Base-by-base conservation (phyloP, 2,888 invertebrate genomes). In the Drosophila maculinotata region DNA sequence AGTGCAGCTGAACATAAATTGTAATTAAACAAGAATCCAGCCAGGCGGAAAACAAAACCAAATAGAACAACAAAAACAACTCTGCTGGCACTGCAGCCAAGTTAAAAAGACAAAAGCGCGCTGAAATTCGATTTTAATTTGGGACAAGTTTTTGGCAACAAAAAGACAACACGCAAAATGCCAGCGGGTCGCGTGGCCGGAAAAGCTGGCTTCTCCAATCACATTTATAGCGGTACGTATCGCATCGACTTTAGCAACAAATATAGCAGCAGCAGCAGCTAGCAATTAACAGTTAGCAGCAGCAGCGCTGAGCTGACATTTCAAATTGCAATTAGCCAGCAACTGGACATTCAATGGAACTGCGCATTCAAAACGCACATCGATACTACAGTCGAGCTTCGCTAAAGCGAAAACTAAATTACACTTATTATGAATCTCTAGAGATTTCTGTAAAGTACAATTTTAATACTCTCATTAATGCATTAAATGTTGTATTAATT, bases 181-280 rank as follows among this genome's bases (percentile, higher is more conserved):
- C 91, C 91, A 86, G 91, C 91, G 47, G 91, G 91, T 82, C 90
- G 91, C 63, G 91, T 92, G 63, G 92, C 92, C 71, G 91, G 92
- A 68, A 91, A 91, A 74, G 91, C 91, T 79, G 91, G 92, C 51
- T 91, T 89, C 76, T 91, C 91, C 67, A 91, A 91, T 80, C 90
- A 90, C 67, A 90, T 89, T 62, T 91, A 91, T 57, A 90, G 90
- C 76, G 91, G 91, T 91, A 76, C 66, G 83, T 68, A 42, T 38
- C 7, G 5, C 28, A 5, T n/a, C 4, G 1, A 49, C n/a, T 15
- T 1, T 14, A 4, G n/a, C n/a, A n/a, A n/a, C n/a, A n/a, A n/a
- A n/a, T n/a, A n/a, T n/a, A n/a, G n/a, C n/a, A n/a, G n/a, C n/a
- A n/a, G n/a, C n/a, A n/a, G n/a, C n/a, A n/a, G n/a, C n/a, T n/a